Base-by-base conservation (phyloP, 2,888 invertebrate species). In the Lasioglossum morio region DNA sequence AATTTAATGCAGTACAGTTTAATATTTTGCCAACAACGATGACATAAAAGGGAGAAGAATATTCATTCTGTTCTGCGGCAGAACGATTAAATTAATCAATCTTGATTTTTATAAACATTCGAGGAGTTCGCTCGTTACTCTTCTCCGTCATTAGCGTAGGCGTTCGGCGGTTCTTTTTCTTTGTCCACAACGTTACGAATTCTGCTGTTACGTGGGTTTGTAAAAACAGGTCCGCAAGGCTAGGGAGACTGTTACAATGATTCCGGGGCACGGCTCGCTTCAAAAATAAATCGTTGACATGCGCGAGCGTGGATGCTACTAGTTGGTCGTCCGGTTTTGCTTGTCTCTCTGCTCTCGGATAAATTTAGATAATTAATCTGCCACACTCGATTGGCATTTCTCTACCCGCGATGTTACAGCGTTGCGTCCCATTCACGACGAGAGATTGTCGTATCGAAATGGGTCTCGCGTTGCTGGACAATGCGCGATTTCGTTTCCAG, bases 281-380 rank as follows among this genome's bases (percentile, higher is more conserved):
- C 77, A 84, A 88, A 89, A 89, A 89, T 89, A 89, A 86, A 84
- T 77, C 82, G 79, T 84, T 79, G 88, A 89, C 89, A 86, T 77
- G 82, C 72, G 81, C 66, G 81, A 73, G 57, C 66, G 74, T 27
- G 60, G 60, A 60, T 27, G 34, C 66, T 60, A 27, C 23, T 27
- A n/a, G 40, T 63, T 66, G 43, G 34, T 48, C n/a, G 57, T 70
- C 40, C 72, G 46, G 37, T 66, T 69, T 23, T 8, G 37, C 37
- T 10, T 37, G 69, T 34, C 34, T 63, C 48, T 53, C 48, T 53
- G 34, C 40, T 72, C 57, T 74, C 34, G 30, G 82, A 48, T 80
- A 73, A 76, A 77, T 82, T 82, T 81, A 74, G 82, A 87, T 84
- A 84, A 88, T 88, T 87, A 84, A 84, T 30, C 19, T 63, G 46